These are phyloP conservation scores for Wasmannia auropunctata DNA, from an alignment of 1,140 invertebrate genomes.

Conservation along the genomic window DNA sequence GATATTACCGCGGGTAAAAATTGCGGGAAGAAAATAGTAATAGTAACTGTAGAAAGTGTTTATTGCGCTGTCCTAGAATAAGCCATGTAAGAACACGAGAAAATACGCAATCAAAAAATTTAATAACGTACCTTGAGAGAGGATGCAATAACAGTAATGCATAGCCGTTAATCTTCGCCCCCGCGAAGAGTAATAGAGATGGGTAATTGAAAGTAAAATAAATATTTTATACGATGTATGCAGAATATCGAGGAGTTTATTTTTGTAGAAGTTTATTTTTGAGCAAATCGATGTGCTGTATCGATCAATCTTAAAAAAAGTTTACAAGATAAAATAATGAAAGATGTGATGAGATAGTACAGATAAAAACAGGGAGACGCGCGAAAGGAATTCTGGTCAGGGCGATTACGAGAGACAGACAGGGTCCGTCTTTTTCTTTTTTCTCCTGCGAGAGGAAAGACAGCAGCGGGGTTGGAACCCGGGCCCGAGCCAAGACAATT, in stretches of 20 bases:
- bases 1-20: conserved; percentile 30
- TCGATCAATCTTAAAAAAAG: not conserved
- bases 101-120: not conserved
- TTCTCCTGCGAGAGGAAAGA: not conserved
- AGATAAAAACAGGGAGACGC: not conserved
- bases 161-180: not conserved
- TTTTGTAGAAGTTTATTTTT: not conserved
- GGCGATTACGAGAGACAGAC: not conserved
- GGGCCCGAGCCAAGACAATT: conserved; percentile 76
- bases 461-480: not conserved
- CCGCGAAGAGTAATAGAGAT: too few relatives aligned
- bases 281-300: not conserved
- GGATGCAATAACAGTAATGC: not conserved
- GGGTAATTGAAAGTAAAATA: not conserved
- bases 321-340: not conserved
- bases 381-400: not conserved
- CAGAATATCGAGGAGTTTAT: not conserved
- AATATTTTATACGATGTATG: not conserved
- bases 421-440: conserved; percentile 9
- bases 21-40: not conserved
- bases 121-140: not conserved
- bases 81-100: not conserved
- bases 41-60: not conserved
- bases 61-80: not conserved
- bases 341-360: not conserved